Conservation (phyloP, 2,113 vertebrate species). For the Chauna torquata region DNA sequence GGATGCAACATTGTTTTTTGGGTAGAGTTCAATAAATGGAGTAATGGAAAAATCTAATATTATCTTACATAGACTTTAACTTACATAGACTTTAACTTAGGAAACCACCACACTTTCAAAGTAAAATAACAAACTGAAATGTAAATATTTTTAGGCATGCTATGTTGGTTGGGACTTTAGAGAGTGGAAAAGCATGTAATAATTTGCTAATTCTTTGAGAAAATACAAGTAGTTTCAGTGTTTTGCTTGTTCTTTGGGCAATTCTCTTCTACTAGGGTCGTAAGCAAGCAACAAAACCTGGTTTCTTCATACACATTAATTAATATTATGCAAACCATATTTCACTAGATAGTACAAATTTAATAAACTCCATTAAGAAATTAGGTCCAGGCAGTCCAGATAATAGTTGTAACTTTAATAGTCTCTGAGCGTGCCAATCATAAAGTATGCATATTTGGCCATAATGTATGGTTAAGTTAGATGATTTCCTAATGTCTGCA, state of each 20-base stretch:
- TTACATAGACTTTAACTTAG: neutral
- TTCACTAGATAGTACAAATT: neutral
- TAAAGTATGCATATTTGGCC: neutral
- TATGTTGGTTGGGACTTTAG: neutral
- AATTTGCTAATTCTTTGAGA: neutral
- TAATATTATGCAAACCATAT: neutral
- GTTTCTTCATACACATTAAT: neutral
- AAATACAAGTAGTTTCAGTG: neutral
- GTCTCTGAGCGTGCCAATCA: neutral
- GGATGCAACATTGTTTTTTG: neutral
- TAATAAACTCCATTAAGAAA: neutral
- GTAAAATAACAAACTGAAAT: neutral
- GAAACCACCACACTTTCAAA: neutral
- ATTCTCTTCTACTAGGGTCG: neutral
- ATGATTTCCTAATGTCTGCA: neutral
- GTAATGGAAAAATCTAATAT: neutral
- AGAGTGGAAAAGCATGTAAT: neutral
- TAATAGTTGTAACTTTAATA: neutral
- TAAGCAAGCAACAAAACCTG: neutral
- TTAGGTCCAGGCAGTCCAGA: neutral
- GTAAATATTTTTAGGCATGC: neutral
- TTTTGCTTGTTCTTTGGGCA: neutral
- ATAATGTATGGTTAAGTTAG: neutral
- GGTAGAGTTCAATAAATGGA: neutral
- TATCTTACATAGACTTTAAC: neutral